Evolutionary conservation across 2,113 vertebrate species (phyloP).

Genomic region (Chamaetylas fuelleborni): DNA sequence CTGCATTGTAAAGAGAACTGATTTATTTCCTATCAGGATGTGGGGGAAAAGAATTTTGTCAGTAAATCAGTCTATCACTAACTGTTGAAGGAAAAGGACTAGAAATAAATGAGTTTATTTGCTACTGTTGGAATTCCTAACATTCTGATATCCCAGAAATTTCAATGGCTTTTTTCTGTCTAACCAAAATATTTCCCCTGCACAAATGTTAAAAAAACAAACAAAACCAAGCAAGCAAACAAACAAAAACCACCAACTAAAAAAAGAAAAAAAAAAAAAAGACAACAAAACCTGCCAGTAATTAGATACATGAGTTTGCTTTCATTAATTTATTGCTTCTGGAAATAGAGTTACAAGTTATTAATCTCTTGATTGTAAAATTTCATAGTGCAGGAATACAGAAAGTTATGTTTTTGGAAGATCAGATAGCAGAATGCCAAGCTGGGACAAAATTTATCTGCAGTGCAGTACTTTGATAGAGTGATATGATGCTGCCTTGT

Average conservation of each 20-base stretch:
- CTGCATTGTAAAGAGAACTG: background rate
- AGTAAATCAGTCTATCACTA: background rate
- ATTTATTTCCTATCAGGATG: background rate
- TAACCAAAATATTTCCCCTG: background rate
- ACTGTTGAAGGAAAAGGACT: background rate
- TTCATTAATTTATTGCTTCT: background rate
- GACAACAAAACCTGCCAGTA: accelerated
- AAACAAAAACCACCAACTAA: no score
- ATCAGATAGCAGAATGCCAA: background rate
- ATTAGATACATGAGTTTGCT: accelerated
- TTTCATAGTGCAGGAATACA: background rate
- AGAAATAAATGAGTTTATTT: background rate
- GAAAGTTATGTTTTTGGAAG: background rate
- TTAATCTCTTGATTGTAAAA: background rate
- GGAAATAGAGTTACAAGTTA: background rate
- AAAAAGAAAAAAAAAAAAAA: background rate
- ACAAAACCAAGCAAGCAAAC: background rate
- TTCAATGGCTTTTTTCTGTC: background rate
- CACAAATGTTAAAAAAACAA: background rate
- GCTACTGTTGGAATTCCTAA: background rate
- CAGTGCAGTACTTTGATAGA: background rate
- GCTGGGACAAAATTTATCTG: background rate
- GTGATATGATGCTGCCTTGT: background rate
- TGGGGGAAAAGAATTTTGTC: background rate
- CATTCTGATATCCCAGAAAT: background rate